Evolutionary conservation across 2,888 invertebrate genomes (phyloP).

Genomic region (Dione juno): DNA sequence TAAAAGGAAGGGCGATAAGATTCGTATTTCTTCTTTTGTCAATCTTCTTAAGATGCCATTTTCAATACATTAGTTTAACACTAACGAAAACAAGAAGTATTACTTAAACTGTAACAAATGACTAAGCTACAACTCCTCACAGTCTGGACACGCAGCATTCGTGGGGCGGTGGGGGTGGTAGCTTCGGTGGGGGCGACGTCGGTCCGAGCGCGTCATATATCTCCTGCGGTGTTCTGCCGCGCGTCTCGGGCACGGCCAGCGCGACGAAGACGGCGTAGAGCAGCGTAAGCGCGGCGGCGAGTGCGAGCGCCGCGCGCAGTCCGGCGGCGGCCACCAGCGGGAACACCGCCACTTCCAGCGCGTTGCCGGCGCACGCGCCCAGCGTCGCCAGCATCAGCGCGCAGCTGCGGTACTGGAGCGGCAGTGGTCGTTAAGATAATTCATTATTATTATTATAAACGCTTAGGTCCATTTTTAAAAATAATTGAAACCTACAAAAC

Average conservation of each 20-base stretch:
- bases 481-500: too few relatives aligned
- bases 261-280: conserved; percentile 53
- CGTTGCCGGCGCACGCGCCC: conserved; percentile 58
- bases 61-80: too few relatives aligned
- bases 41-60: too few relatives aligned
- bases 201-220: conserved; percentile 52
- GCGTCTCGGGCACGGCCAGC: conserved; percentile 59
- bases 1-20: too few relatives aligned
- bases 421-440: too few relatives aligned
- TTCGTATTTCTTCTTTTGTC: too few relatives aligned
- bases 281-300: conserved; percentile 57
- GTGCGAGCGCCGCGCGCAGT: conserved; percentile 50
- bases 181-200: conserved; percentile 55
- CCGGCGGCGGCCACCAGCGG: conserved; percentile 53
- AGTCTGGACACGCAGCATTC: conserved; percentile 31
- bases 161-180: conserved; percentile 39
- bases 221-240: conserved; percentile 51
- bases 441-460: too few relatives aligned
- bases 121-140: background rate
- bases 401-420: conserved; percentile 68
- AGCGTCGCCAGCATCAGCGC: conserved; percentile 58
- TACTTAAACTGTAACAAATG: background rate
- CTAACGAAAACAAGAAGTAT: too few relatives aligned
- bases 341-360: conserved; percentile 59
- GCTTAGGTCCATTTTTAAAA: too few relatives aligned